These are phyloP conservation scores for Dolichopus griseipennis DNA, from an alignment of 2,888 invertebrate species.

Conservation along the genomic window DNA sequence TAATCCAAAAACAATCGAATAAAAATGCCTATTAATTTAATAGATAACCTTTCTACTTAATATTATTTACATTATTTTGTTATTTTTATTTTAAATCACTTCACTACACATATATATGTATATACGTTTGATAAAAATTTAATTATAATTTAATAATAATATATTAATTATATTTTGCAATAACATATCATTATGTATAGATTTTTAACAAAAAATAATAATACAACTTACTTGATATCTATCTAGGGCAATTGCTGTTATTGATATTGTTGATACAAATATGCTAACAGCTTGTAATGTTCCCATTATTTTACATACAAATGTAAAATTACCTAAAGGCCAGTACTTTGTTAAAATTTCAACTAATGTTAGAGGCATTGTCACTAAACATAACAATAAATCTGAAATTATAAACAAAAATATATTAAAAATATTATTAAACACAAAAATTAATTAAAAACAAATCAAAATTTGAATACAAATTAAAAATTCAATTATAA, in stretches of 20 bases:
- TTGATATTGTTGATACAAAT: slow-evolving; percentile 88
- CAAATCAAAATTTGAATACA: not conserved
- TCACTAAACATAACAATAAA: slow-evolving; percentile 75
- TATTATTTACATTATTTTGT: too few species aligned
- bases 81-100: too few species aligned
- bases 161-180: too few species aligned
- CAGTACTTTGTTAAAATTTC: slow-evolving; percentile 78
- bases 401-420: slow-evolving; percentile 48
- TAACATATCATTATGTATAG: not conserved
- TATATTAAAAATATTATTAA: slow-evolving; percentile 16
- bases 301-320: slow-evolving; percentile 76
- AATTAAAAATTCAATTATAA: slow-evolving; percentile 5
- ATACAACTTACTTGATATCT: slow-evolving; percentile 59
- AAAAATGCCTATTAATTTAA: too few species aligned
- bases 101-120: too few species aligned
- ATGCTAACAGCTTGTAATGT: slow-evolving; percentile 83
- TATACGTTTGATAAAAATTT: too few species aligned
- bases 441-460: too few species aligned
- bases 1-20: too few species aligned
- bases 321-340: slow-evolving; percentile 65
- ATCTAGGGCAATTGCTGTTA: slow-evolving; percentile 82
- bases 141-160: too few species aligned
- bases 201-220: too few species aligned
- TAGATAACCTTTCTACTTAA: too few species aligned
- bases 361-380: slow-evolving; percentile 82